A percentile compares a stretch with the other conserved stretches of the same genome.
Conservation (phyloP, 2,797 vertebrate species). For the Tauraco hartlaubi region DNA sequence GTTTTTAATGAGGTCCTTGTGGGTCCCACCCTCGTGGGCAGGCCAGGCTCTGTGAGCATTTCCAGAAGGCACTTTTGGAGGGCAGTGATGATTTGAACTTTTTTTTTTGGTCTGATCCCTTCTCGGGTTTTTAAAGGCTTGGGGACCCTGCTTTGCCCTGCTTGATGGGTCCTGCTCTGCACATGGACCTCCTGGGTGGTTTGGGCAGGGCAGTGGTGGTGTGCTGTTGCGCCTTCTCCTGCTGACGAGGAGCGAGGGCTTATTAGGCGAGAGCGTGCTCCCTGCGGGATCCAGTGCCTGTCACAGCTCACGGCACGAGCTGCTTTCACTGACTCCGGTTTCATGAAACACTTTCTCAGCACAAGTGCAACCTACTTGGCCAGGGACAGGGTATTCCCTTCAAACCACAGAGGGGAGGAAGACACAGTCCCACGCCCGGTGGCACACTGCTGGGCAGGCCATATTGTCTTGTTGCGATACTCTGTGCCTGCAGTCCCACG, state of each 20-base stretch:
- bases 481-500: background rate
- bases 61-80: background rate
- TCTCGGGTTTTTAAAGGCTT: background rate
- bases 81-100: background rate
- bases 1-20: background rate
- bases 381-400: background rate
- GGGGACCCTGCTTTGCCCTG: accelerated
- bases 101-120: background rate
- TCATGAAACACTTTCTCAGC: background rate
- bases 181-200: accelerated
- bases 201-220: background rate
- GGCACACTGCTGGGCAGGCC: background rate
- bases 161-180: background rate
- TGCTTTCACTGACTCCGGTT: background rate
- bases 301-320: background rate
- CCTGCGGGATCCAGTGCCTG: background rate
- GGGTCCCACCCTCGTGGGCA: background rate
- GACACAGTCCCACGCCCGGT: accelerated
- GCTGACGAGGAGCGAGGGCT: background rate
- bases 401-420: accelerated
- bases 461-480: background rate
- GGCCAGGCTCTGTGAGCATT: background rate
- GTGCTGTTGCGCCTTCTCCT: background rate
- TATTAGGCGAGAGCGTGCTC: background rate
- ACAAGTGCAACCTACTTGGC: background rate